Evolutionary conservation across 2,113 vertebrate genomes (phyloP).

Genomic region (Sceloporus undulatus): DNA sequence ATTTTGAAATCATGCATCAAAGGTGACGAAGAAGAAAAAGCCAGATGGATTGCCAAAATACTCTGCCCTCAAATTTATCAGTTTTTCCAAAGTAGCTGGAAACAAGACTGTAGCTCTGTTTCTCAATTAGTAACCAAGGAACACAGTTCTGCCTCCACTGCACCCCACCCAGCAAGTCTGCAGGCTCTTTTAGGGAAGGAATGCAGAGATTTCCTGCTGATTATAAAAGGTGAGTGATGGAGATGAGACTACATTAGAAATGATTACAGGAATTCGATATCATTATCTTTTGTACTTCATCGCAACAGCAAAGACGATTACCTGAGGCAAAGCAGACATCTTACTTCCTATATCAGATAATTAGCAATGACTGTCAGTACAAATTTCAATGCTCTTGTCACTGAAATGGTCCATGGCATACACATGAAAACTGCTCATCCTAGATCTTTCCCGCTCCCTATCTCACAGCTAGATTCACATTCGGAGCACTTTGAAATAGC

Average conservation of each 20-base stretch:
- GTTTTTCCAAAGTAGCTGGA: not conserved
- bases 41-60: not conserved
- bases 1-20: constrained; percentile 17
- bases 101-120: constrained; percentile 3
- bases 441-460: constrained; percentile 58
- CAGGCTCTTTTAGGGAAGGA: not conserved
- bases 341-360: constrained; percentile 68
- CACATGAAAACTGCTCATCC: constrained; percentile 52
- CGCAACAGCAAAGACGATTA: constrained; percentile 59
- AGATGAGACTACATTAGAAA: constrained; percentile 53
- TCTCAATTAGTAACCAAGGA: not conserved
- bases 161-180: not conserved
- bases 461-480: constrained; percentile 45
- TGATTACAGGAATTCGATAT: constrained; percentile 69
- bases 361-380: constrained; percentile 59
- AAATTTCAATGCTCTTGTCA: constrained; percentile 55
- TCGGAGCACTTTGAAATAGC: constrained; percentile 66
- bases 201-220: constrained; percentile 59
- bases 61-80: not conserved
- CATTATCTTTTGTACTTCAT: constrained; percentile 61
- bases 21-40: not conserved
- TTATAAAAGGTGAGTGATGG: constrained; percentile 64
- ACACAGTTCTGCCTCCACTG: not conserved
- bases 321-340: constrained; percentile 59
- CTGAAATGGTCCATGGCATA: constrained; percentile 47